Evolutionary conservation across 2,888 invertebrate species (phyloP), one percentile per base, ranked within the genome.

Genomic region (Oegoconia quadripuncta): DNA sequence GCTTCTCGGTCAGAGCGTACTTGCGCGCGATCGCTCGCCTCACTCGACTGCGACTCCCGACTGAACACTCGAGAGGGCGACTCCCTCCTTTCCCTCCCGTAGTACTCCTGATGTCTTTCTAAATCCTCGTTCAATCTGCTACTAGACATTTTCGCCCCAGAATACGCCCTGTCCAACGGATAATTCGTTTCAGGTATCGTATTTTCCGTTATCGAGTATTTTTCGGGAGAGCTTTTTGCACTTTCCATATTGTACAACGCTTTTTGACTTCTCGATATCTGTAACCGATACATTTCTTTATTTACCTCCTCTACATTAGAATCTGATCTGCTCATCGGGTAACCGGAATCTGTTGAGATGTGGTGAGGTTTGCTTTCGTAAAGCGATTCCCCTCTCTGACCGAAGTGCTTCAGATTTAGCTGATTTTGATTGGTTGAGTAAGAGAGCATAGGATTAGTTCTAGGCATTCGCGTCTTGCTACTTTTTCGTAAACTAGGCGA

Each of bases 381-480:
- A 8, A 83, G 51, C 1, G 82, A 66, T 52, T 88, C 87, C 3
- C 79, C 80, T 48, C 84, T 64, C 56, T 88, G 88, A 5, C 88
- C 88, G 50, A 88, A 88, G 50, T 88, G 88, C 50, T 83, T 88
- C 31, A 84, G 59, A 47, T 84, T 87, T 6, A 83, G 59, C 49
- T 80, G 81, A 44, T 82, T 86, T 55, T 86, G 87, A 41, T 79
- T 83, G 1, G 87, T 82, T 6, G 86, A 83, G 59, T 88, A 88
- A 42, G 87, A 90, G 55, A 88, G 82, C 79, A 89, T 79, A 2
- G 90, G 91, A 64, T 91, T 90, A 30, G 89, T 90, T 59, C 90
- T 74, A 11, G 90, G 90, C 79, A 89, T 86, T 55, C 89, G 78
- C 34, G 87, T 83, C 61, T 89, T 79, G 59, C 76, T 87, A 43